phyloP scores from a whole-genome alignment of 92 coral and sea anemone genomes.

The Porites evermanni region DNA sequence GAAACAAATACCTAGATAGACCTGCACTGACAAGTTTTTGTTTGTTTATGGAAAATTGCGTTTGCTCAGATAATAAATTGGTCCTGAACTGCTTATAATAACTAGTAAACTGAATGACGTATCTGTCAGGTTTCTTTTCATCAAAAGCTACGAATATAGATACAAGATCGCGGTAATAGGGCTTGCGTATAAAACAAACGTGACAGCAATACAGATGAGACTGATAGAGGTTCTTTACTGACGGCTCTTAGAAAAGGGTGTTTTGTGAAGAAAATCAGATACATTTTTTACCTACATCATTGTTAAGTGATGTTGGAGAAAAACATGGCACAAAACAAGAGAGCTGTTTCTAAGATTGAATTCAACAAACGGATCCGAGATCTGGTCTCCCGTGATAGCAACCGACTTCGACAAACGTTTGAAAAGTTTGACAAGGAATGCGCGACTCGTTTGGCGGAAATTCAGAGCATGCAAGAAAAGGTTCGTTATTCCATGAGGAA shows the following conservation, averaged over 20 bases:
- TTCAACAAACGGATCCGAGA: constrained; percentile 87
- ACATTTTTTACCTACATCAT: not conserved
- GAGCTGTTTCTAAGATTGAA: constrained; percentile 44
- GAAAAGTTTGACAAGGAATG: constrained; percentile 77
- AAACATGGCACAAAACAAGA: constrained; percentile 61
- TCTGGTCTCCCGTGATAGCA: constrained; percentile 74
- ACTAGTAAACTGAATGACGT: constrained; percentile 24
- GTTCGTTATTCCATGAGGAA: constrained; percentile 82
- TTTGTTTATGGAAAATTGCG: not conserved
- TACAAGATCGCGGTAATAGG: not conserved
- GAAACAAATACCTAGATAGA: no score
- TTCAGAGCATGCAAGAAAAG: constrained; percentile 84
- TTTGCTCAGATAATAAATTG: constrained; percentile 20
- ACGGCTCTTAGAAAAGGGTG: not conserved
- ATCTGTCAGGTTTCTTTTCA: constrained; percentile 22
- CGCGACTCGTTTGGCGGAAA: constrained; percentile 80
- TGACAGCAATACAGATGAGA: not conserved
- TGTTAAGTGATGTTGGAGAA: no score
- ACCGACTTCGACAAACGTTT: constrained; percentile 61
- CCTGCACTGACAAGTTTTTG: not conserved
- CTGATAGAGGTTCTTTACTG: not conserved
- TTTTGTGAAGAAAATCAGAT: not conserved
- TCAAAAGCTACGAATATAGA: not conserved
- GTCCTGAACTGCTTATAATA: constrained; percentile 6
- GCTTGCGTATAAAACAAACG: not conserved